A percentile compares a stretch with the other conserved stretches of the same genome.
Evolutionary conservation across 30 jellyfish, hydroid and myxozoan genomes (phyloP).

Genomic region (Aurelia aurita): DNA sequence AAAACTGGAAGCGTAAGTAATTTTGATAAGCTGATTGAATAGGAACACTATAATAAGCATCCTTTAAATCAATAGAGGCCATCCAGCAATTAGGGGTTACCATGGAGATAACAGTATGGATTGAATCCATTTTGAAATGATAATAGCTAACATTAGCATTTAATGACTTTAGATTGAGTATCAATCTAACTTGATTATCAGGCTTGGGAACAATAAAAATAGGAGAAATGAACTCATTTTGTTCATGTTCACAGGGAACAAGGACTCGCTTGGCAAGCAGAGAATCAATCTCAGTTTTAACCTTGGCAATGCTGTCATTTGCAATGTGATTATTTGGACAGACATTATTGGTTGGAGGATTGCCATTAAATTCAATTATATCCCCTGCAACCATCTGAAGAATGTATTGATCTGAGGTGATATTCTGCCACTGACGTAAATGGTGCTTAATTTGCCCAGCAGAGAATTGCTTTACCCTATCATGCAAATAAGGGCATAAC

Average conservation of each 20-base stretch:
- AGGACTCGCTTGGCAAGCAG: constrained; percentile 32
- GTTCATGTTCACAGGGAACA: constrained; percentile 25
- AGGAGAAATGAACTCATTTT: constrained; percentile 53
- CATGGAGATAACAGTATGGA: constrained; percentile 25
- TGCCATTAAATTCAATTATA: not conserved
- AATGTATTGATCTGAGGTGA: constrained; percentile 50
- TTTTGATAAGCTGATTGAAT: constrained; percentile 40
- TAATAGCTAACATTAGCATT: constrained; percentile 3
- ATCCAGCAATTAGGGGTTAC: constrained; percentile 59
- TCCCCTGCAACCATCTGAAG: constrained; percentile 24
- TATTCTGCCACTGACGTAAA: constrained; percentile 1
- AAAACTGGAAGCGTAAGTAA: constrained; percentile 17
- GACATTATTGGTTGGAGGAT: constrained; percentile 7
- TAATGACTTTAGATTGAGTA: constrained; percentile 22
- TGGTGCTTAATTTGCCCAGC: constrained; percentile 56
- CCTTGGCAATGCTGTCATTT: constrained; percentile 13
- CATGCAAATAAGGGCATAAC: not conserved
- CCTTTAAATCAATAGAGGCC: constrained; percentile 60
- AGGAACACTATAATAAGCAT: constrained; percentile 66
- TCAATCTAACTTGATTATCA: constrained; percentile 31
- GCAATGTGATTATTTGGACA: constrained; percentile 22
- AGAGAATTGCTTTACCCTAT: constrained; percentile 8
- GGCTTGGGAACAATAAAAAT: constrained; percentile 40
- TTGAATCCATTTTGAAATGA: constrained; percentile 56
- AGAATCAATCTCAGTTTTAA: constrained; percentile 6